phyloP scores from a whole-genome alignment of 2,888 invertebrate species.

The Andrena bicolor region DNA sequence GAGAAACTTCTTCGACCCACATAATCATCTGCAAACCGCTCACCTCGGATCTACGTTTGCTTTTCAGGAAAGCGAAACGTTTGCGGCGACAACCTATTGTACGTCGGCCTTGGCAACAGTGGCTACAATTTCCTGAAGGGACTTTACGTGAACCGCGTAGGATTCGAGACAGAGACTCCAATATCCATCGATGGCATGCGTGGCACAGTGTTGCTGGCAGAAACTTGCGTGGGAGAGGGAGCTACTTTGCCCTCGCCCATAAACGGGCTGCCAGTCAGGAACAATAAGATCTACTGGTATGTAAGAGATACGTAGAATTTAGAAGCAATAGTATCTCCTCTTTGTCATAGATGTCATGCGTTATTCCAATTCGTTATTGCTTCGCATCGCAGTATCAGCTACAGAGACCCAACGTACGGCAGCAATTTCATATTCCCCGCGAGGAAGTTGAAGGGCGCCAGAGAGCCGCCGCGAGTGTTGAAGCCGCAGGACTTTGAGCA shows the following conservation, averaged over 20 bases:
- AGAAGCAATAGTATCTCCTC: background rate
- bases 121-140: slow-evolving; percentile 90
- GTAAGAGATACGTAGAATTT: slow-evolving; percentile 52
- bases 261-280: slow-evolving; percentile 87
- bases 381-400: slow-evolving; percentile 88
- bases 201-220: slow-evolving; percentile 91
- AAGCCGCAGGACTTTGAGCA: slow-evolving; percentile 92
- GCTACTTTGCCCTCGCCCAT: slow-evolving; percentile 91
- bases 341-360: background rate
- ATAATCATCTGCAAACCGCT: background rate
- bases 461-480: slow-evolving; percentile 91
- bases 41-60: background rate
- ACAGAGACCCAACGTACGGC: slow-evolving; percentile 92
- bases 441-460: slow-evolving; percentile 88
- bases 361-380: background rate
- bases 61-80: slow-evolving; percentile 91
- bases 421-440: slow-evolving; percentile 93
- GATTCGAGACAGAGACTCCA: slow-evolving; percentile 86
- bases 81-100: slow-evolving; percentile 95
- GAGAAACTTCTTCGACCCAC: background rate
- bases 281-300: slow-evolving; percentile 85
- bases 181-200: slow-evolving; percentile 92
- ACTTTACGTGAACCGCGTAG: slow-evolving; percentile 88
- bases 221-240: slow-evolving; percentile 89
- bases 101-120: slow-evolving; percentile 91